Conservation (phyloP, 2,888 invertebrate species). For the Epistrophella euchroma region DNA sequence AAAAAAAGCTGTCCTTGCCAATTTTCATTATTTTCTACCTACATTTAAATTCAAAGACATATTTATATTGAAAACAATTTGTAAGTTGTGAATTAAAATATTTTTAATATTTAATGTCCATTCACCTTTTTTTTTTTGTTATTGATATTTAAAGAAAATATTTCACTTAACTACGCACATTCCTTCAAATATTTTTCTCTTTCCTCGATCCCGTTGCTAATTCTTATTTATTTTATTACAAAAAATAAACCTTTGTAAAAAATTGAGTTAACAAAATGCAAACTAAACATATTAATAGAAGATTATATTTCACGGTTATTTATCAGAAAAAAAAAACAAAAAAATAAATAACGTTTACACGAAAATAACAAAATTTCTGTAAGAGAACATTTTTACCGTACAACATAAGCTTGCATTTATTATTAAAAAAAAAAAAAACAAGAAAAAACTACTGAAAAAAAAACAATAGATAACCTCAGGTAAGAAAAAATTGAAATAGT, state of each 20-base stretch:
- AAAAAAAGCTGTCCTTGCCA: too few relatives aligned
- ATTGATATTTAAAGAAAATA: background rate
- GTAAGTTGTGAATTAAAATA: too few relatives aligned
- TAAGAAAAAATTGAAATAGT: constrained; percentile 24
- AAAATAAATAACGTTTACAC: background rate
- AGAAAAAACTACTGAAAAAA: background rate
- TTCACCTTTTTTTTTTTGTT: too few relatives aligned
- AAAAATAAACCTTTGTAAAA: constrained; percentile 14
- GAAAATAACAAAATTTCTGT: constrained; percentile 8
- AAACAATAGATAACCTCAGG: constrained; percentile 5
- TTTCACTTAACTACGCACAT: background rate
- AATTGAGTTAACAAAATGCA: constrained; percentile 40
- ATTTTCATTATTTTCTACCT: too few relatives aligned
- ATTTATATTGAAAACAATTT: too few relatives aligned
- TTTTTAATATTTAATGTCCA: too few relatives aligned
- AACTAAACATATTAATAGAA: constrained; percentile 22
- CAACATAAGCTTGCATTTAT: constrained; percentile 59
- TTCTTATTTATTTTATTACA: background rate
- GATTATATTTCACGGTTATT: constrained; percentile 39
- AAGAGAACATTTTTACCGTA: constrained; percentile 7
- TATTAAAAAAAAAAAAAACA: background rate
- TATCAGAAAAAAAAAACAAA: constrained; percentile 9
- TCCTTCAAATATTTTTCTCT: background rate
- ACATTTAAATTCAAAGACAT: too few relatives aligned
- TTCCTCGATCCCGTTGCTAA: background rate